Evolutionary conservation across 2,888 invertebrate species (phyloP).

Genomic region (Acanthosepion esculentum): DNA sequence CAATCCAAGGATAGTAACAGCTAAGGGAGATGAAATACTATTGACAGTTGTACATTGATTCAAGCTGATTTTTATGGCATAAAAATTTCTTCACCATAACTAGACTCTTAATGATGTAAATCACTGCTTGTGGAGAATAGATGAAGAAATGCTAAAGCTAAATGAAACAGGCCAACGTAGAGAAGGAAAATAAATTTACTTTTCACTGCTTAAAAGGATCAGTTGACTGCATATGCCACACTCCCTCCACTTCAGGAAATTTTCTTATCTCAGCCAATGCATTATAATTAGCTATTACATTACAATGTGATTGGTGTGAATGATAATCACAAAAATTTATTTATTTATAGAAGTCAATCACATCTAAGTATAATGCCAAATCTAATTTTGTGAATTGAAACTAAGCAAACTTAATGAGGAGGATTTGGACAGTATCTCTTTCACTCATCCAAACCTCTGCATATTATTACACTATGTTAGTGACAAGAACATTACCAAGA

Average conservation of each 20-base stretch:
- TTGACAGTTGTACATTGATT: not conserved
- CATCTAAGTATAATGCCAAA: not conserved
- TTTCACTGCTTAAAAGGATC: not conserved
- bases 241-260: not conserved
- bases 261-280: not conserved
- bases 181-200: not conserved
- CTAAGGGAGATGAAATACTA: not conserved
- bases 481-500: not conserved
- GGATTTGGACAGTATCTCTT: not conserved
- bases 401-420: not conserved
- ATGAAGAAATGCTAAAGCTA: not conserved
- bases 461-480: not conserved
- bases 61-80: not conserved
- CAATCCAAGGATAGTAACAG: not conserved
- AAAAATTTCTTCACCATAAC: not conserved
- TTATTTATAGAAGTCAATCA: not conserved
- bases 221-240: not conserved
- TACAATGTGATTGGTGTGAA: not conserved
- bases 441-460: not conserved
- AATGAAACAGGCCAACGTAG: not conserved
- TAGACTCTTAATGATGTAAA: not conserved
- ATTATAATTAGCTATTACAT: conserved; percentile 15
- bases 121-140: not conserved
- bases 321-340: not conserved
- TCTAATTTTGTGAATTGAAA: not conserved